Conservation (phyloP, 2,888 invertebrate genomes). For the Phyllotreta cruciferae region DNA sequence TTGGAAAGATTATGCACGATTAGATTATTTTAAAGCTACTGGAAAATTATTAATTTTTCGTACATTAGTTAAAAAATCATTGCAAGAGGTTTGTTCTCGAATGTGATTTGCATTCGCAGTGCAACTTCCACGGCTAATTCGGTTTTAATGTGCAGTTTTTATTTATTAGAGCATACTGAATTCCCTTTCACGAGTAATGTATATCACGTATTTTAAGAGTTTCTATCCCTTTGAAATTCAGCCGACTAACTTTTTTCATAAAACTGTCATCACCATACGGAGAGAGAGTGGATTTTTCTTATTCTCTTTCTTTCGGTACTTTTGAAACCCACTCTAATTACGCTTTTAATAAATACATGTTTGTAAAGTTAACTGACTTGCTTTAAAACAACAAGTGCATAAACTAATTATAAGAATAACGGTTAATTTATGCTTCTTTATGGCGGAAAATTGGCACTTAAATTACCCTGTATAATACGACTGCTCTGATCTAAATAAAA, state of each 20-base stretch:
- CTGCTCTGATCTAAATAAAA: no score
- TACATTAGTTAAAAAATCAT: no score
- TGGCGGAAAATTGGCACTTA: no score
- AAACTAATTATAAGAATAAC: no score
- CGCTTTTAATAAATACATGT: constrained; percentile 7
- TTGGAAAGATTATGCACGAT: no score
- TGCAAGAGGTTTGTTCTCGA: background rate
- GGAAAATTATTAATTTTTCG: no score
- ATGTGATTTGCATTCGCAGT: constrained; percentile 6
- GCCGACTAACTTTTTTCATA: constrained; percentile 15
- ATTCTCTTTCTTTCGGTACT: constrained; percentile 5
- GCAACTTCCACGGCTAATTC: constrained; percentile 4
- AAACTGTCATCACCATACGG: constrained; percentile 13
- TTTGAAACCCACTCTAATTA: constrained; percentile 13
- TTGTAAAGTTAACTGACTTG: no score
- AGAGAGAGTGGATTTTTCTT: background rate
- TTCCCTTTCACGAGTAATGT: constrained; percentile 14
- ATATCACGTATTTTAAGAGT: constrained; percentile 11
- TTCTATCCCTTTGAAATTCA: constrained; percentile 12
- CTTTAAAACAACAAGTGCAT: no score
- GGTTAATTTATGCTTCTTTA: no score
- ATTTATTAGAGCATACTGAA: constrained; percentile 24
- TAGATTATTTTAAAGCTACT: no score
- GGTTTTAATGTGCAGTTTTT: constrained; percentile 6
- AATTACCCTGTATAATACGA: no score